Conservation (phyloP, 2,888 invertebrate genomes). For the Cinara cedri region DNA sequence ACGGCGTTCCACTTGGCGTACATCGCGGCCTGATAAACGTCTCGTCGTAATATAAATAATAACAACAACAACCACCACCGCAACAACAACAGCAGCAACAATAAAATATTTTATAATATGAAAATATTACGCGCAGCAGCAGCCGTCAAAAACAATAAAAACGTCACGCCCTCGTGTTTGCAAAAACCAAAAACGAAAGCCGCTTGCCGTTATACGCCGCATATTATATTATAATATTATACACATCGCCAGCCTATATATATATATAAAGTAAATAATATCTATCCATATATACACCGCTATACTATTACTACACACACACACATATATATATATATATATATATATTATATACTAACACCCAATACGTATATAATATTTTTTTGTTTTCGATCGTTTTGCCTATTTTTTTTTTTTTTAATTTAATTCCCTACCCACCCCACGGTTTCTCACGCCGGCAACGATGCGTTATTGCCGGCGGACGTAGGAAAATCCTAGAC, state of each 20-base stretch:
- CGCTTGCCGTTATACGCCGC: neutral
- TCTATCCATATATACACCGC: slow-evolving; percentile 4
- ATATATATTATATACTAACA: too few relatives aligned
- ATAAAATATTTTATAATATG: neutral
- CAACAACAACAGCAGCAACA: neutral
- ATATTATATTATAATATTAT: slow-evolving; percentile 32
- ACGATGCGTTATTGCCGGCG: too few relatives aligned
- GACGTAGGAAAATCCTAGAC: too few relatives aligned
- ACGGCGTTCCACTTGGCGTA: slow-evolving; percentile 74
- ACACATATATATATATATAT: slow-evolving; percentile 8
- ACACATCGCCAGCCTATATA: too few relatives aligned
- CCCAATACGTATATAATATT: slow-evolving; percentile 4
- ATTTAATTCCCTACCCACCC: neutral
- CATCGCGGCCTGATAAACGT: slow-evolving; percentile 63
- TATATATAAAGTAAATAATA: too few relatives aligned
- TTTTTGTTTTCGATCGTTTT: slow-evolving; percentile 1
- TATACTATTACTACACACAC: neutral
- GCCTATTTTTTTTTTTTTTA: neutral
- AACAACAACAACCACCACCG: too few relatives aligned
- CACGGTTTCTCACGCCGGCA: neutral
- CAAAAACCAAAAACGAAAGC: neutral
- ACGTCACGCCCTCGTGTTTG: neutral
- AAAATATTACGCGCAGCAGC: neutral
- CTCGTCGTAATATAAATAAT: too few relatives aligned
- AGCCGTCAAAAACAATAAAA: neutral